A percentile compares a stretch with the other conserved stretches of the same genome.
These are phyloP conservation scores for Watsonalla binaria DNA, from an alignment of 2,888 invertebrate genomes.

Conservation along the genomic window DNA sequence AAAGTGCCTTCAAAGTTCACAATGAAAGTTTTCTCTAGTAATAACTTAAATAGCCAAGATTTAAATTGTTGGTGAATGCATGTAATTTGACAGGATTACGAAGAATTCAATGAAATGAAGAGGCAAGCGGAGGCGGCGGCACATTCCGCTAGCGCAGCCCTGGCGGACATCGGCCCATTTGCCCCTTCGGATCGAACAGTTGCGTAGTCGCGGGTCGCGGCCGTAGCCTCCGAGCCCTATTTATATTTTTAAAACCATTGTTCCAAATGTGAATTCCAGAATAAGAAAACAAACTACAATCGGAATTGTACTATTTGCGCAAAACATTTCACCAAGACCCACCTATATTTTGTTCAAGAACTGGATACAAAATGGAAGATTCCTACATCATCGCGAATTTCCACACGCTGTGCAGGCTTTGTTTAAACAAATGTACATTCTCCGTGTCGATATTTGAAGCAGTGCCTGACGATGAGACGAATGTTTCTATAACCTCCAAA, in stretches of 20 bases:
- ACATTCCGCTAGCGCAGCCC: constrained; percentile 75
- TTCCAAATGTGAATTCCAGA: constrained; percentile 34
- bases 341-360: constrained; percentile 21
- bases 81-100: neutral
- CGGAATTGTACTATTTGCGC: constrained; percentile 31
- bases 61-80: constrained; percentile 10
- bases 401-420: constrained; percentile 82
- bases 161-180: constrained; percentile 73
- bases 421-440: constrained; percentile 80
- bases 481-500: constrained; percentile 71
- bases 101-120: constrained; percentile 14
- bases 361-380: constrained; percentile 67
- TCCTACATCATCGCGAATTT: constrained; percentile 79
- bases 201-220: constrained; percentile 62
- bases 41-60: constrained; percentile 3
- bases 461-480: constrained; percentile 66
- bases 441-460: constrained; percentile 82
- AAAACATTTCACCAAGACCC: constrained; percentile 18
- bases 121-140: constrained; percentile 39
- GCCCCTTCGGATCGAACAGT: constrained; percentile 75
- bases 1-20: constrained; percentile 5
- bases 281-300: constrained; percentile 35
- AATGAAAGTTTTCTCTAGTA: too few species aligned
- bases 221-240: constrained; percentile 41
- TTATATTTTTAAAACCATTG: constrained; percentile 27